Conservation (phyloP, 1,140 invertebrate genomes). For the Habropoda laboriosa region DNA sequence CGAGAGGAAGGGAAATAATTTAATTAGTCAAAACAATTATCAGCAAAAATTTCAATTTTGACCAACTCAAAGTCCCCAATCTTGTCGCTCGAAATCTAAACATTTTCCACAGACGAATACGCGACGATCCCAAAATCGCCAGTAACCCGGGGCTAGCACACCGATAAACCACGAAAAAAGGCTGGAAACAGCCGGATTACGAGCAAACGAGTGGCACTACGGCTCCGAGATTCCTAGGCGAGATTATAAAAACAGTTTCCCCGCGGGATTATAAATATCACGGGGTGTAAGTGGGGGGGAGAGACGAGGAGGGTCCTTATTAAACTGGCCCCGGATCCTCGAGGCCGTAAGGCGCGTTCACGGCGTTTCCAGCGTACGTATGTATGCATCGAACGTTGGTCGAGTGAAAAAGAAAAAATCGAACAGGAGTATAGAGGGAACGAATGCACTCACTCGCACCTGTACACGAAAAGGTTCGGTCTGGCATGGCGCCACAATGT, state of each 20-base stretch:
- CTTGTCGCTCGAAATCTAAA: too few species aligned
- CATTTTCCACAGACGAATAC: too few species aligned
- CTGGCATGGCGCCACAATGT: slow-evolving; percentile 71
- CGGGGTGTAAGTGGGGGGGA: not conserved
- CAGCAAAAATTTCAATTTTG: too few species aligned
- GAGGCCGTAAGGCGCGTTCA: slow-evolving; percentile 20
- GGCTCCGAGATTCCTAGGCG: slow-evolving; percentile 54
- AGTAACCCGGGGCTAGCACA: too few species aligned
- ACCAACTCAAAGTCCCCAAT: too few species aligned
- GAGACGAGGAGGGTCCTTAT: slow-evolving; percentile 41
- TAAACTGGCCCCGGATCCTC: slow-evolving; percentile 50
- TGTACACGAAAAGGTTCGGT: slow-evolving; percentile 37
- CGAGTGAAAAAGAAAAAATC: slow-evolving; percentile 35
- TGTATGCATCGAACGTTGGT: too few species aligned
- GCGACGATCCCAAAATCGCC: too few species aligned
- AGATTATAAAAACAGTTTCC: slow-evolving; percentile 62
- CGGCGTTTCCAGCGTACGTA: not conserved
- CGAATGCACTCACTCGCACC: not conserved
- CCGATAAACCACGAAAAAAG: not conserved
- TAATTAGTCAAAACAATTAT: too few species aligned
- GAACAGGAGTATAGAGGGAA: slow-evolving; percentile 27
- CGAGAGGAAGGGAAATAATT: too few species aligned
- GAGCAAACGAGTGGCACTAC: not conserved
- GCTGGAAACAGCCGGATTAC: not conserved
- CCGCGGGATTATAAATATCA: slow-evolving; percentile 62